A percentile compares a stretch with the other conserved stretches of the same genome.
Evolutionary conservation across 2,888 invertebrate species (phyloP).

Genomic region (Criorhina ranunculi): DNA sequence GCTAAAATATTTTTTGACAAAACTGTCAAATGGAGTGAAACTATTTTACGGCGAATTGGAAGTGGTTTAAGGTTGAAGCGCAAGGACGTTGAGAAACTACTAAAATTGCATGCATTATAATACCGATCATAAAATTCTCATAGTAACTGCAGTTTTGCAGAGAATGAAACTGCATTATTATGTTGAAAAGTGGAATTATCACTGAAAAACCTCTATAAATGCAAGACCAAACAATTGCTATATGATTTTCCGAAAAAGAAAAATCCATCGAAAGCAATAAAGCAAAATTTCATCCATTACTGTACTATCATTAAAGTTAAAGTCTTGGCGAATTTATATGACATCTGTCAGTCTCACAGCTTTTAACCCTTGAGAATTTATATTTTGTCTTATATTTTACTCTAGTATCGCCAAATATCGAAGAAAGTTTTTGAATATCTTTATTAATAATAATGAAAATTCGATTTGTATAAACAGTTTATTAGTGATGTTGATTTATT

Average conservation of each 20-base stretch:
- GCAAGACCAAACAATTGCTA: too few relatives aligned
- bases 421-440: conserved; percentile 19
- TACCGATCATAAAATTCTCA: too few relatives aligned
- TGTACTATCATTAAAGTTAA: background rate
- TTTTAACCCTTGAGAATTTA: conserved; percentile 16
- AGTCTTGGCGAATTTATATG: conserved; percentile 23
- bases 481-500: conserved; percentile 20
- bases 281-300: background rate
- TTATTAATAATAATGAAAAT: conserved; percentile 59
- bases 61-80: background rate
- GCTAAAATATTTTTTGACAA: conserved; percentile 24
- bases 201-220: too few relatives aligned
- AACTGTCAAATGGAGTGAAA: conserved; percentile 14
- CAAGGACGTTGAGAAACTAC: background rate
- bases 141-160: too few relatives aligned
- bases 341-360: conserved; percentile 12
- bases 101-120: too few relatives aligned
- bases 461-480: conserved; percentile 30
- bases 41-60: conserved; percentile 4
- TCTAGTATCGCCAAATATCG: background rate
- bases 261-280: too few relatives aligned
- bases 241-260: too few relatives aligned
- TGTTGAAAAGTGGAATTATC: too few relatives aligned
- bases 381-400: conserved; percentile 35
- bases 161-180: too few relatives aligned